Evolutionary conservation across 2,888 invertebrate genomes (phyloP).

Genomic region (Endomychus coccineus): DNA sequence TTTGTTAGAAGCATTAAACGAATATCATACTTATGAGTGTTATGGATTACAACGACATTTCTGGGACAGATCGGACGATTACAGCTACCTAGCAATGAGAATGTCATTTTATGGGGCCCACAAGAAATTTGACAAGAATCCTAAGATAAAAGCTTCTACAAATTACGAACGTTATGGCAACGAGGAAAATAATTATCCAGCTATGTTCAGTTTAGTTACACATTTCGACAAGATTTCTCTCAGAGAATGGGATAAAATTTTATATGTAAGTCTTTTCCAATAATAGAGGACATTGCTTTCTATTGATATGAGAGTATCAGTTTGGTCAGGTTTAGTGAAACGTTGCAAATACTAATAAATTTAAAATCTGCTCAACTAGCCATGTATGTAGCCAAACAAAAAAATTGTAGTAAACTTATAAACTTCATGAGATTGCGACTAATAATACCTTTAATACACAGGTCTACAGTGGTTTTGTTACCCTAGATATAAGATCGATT

Average conservation of each 20-base stretch:
- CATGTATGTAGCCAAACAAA: too few species aligned
- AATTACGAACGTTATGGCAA: too few species aligned
- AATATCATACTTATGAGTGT: background rate
- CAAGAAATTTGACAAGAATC: background rate
- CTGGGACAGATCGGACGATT: slow-evolving; percentile 1
- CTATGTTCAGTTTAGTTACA: background rate
- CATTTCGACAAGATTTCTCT: background rate
- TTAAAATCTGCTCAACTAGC: too few species aligned
- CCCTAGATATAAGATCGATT: too few species aligned
- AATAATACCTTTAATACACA: too few species aligned
- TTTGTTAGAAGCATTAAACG: background rate
- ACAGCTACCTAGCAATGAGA: background rate
- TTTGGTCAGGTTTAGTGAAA: too few species aligned
- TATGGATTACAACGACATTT: background rate
- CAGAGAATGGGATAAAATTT: background rate
- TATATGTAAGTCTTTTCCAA: background rate
- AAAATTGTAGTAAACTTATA: too few species aligned
- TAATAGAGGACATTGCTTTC: too few species aligned
- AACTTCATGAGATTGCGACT: too few species aligned
- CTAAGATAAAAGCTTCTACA: background rate
- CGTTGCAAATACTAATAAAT: background rate
- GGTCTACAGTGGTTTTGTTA: too few species aligned
- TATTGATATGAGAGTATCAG: too few species aligned
- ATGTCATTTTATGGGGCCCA: background rate
- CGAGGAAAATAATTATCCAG: background rate